Base-by-base conservation (phyloP, 2,888 invertebrate genomes). In the Archips xylosteana region DNA sequence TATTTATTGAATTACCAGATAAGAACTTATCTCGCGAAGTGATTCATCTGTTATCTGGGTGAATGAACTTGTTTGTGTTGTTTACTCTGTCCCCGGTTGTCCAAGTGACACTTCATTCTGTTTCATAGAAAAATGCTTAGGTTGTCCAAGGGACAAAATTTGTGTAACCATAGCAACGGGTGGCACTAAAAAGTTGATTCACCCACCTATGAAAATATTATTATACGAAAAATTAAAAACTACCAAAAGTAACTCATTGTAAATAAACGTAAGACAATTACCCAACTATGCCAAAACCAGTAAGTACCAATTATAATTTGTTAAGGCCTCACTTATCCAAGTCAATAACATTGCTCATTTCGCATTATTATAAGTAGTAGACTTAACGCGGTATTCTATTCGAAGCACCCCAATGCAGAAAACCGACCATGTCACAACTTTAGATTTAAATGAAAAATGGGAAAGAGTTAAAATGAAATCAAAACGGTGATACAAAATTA, bases 251-350 rank as follows among this genome's bases (percentile, higher is more conserved):
- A 6, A 32, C 10, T n/a, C 3, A 4, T 12, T 57, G 57, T 32
- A 23, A 32, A 23, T 12, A 54, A 9, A 54, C 57, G 57, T n/a
- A 32, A 57, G 13, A 10, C 23, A 32, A 9, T 51, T 51, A 42
- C 23, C 42, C 42, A 57, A 57, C 42, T 42, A 57, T 67, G 66
- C 66, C 66, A 67, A 67, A 67, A 42, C 42, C 42, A 39, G n/a
- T 57, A 65, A 36, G 42, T 67, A 66, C 39, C 63, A 63, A 63
- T 63, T 63, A 34, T 47, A 63, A 57, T 32, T 63, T 63, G n/a
- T 47, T 47, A 47, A 47, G 32, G 13, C 34, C 47, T 32, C 45
- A 47, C 13, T 9, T 32, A 34, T 8, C 32, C 47, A 3, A 54
- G 8, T 49, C n/a, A 49, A 49, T 49, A 23, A 9, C 8, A 54